Base-by-base conservation (phyloP, 35 echinoderm and acorn worm genomes). In the Strongylocentrotus purpuratus region DNA sequence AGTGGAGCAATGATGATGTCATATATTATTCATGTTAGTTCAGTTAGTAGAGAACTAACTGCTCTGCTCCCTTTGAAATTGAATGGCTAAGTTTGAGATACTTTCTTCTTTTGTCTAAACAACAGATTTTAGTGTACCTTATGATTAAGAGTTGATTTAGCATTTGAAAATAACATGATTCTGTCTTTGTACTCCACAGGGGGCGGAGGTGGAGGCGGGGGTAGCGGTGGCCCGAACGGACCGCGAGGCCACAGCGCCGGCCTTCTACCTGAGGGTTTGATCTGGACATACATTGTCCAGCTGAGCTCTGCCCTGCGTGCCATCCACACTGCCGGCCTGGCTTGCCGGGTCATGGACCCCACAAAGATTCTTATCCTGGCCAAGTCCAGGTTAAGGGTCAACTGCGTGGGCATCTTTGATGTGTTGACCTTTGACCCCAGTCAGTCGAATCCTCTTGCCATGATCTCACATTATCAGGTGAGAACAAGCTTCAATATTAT, bases 381-480 rank as follows among this genome's bases (percentile, higher is more conserved):
- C 15, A 98, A 98, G 94, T 98, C 97, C 0, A 86, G 98, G 71
- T 93, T 99, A 65, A 90, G 96, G 32, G 97, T 99, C 92, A 97
- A 99, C 86, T 99, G 98, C 70, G 97, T 99, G 10, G 98, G 98
- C 5, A 98, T 98, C 17, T 99, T 99, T 97, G 98, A 99, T 88
- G 98, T 98, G 33, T 85, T 98, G 71, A 98, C 97, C 2, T 98
- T 97, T 60, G 97, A 99, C 61, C 94, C 95, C 5, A 96, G 94
- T 58, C 97, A 98, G 94, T 94, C 95, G 1, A 99, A 97, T 91
- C 97, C 97, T 14, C 50, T 98, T 71, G 95, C 94, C 61, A 98
- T 98, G 96, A 99, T 99, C 58, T 97, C 98, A 28, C 98, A 98
- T 47, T 99, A 98, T 52, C 98, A 99, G 96, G 98, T 99, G 86